These are phyloP conservation scores for Brotula barbata DNA, from an alignment of 2,797 vertebrate genomes.

Conservation along the genomic window DNA sequence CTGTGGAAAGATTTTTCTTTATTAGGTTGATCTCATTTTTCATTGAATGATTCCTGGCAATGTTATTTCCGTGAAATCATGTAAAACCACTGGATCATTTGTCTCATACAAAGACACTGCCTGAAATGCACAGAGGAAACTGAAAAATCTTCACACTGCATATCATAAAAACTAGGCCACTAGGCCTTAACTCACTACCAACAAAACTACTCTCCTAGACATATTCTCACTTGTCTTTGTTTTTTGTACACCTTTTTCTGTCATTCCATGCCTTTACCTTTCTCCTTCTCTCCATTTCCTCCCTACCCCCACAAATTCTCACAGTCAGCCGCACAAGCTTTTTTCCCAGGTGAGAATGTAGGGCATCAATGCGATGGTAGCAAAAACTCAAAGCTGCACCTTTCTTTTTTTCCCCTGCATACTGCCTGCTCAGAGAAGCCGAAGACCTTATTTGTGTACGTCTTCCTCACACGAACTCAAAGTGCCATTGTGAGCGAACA, in stretches of 20 bases:
- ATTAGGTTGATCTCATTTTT: too few relatives aligned
- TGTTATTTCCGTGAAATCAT: too few relatives aligned
- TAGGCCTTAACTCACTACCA: slow-evolving; percentile 13
- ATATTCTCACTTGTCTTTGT: slow-evolving; percentile 36
- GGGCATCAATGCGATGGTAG: slow-evolving; percentile 70
- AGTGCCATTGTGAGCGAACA: slow-evolving; percentile 34
- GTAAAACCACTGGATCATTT: neutral
- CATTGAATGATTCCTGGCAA: too few relatives aligned
- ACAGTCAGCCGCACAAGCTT: slow-evolving; percentile 67
- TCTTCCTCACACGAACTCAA: slow-evolving; percentile 28
- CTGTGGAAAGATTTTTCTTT: too few relatives aligned
- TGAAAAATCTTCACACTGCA: slow-evolving; percentile 24
- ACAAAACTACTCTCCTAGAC: neutral
- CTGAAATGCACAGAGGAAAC: slow-evolving; percentile 7
- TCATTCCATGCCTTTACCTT: slow-evolving; percentile 46
- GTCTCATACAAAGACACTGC: slow-evolving; percentile 2
- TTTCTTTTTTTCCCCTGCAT: slow-evolving; percentile 28
- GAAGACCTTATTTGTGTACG: slow-evolving; percentile 34
- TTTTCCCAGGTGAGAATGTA: slow-evolving; percentile 66
- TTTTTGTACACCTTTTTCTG: slow-evolving; percentile 34
- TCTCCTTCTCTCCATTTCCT: slow-evolving; percentile 55
- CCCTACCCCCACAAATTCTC: slow-evolving; percentile 63
- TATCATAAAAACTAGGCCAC: slow-evolving; percentile 15
- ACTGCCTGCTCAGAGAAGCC: slow-evolving; percentile 44
- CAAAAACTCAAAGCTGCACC: slow-evolving; percentile 45